These are phyloP conservation scores for Hippoglossus stenolepis DNA, from an alignment of 2,113 vertebrate genomes.

Conservation along the genomic window DNA sequence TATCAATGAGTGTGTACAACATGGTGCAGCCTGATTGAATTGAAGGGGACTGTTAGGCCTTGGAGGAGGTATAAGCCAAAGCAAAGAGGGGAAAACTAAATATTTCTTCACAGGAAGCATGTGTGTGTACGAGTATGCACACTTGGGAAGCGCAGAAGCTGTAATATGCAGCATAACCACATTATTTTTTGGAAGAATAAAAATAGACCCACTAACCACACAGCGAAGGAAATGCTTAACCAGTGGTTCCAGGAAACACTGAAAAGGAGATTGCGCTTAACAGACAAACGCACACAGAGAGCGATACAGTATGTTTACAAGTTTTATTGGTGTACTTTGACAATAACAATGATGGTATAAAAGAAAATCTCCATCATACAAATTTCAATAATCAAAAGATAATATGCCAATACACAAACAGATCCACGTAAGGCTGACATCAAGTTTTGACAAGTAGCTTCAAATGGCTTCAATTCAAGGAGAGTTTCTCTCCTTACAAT, in stretches of 20 bases:
- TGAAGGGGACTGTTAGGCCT: too few relatives aligned
- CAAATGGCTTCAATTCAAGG: slow-evolving; percentile 81
- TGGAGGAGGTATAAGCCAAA: too few relatives aligned
- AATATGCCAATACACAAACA: slow-evolving; percentile 81
- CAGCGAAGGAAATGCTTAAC: not conserved
- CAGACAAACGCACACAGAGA: not conserved
- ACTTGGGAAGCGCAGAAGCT: too few relatives aligned
- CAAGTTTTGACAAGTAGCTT: slow-evolving; percentile 80
- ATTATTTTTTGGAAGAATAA: slow-evolving; percentile 8
- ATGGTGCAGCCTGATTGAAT: too few relatives aligned
- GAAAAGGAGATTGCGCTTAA: not conserved
- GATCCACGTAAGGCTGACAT: slow-evolving; percentile 82
- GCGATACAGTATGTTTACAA: slow-evolving; percentile 56
- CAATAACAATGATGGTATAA: slow-evolving; percentile 83
- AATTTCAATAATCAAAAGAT: slow-evolving; percentile 82
- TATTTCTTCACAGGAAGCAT: too few relatives aligned
- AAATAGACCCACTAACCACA: slow-evolving; percentile 12
- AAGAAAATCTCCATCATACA: slow-evolving; percentile 83
- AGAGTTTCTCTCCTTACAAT: slow-evolving; percentile 76
- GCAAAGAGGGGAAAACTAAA: too few relatives aligned
- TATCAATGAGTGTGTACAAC: too few relatives aligned
- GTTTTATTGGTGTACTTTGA: slow-evolving; percentile 83
- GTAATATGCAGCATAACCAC: not conserved
- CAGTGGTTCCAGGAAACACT: not conserved
- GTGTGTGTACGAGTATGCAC: too few relatives aligned